Conservation (phyloP, 2,888 invertebrate genomes). For the Parnassius glacialis region DNA sequence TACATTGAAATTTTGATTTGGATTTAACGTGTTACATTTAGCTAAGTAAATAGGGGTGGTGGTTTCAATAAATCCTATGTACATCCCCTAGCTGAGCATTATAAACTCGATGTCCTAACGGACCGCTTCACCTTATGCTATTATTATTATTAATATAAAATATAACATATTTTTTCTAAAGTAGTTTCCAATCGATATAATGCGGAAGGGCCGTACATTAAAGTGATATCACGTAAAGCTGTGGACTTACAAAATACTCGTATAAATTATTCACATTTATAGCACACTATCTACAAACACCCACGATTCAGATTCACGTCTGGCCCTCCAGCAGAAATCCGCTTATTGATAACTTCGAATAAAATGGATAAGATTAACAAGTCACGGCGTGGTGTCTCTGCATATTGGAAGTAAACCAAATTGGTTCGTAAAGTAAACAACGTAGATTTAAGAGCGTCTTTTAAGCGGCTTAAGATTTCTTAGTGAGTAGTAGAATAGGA, state of each 20-base stretch:
- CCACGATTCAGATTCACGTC: constrained; percentile 64
- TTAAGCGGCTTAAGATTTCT: constrained; percentile 30
- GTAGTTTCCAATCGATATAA: constrained; percentile 47
- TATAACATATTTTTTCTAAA: constrained; percentile 47
- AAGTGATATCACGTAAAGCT: constrained; percentile 77
- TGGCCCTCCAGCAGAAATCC: constrained; percentile 69
- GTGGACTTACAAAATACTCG: constrained; percentile 80
- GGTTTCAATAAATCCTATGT: constrained; percentile 59
- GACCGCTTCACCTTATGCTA: constrained; percentile 58
- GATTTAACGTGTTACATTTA: constrained; percentile 59
- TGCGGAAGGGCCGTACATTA: constrained; percentile 69
- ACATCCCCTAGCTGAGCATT: constrained; percentile 75
- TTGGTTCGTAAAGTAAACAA: constrained; percentile 13
- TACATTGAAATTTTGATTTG: constrained; percentile 50
- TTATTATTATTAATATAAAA: constrained; percentile 71
- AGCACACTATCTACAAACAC: constrained; percentile 80
- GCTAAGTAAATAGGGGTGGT: constrained; percentile 63
- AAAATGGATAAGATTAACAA: constrained; percentile 64
- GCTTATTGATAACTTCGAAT: constrained; percentile 68
- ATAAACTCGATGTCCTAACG: constrained; percentile 67
- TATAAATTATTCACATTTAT: constrained; percentile 81
- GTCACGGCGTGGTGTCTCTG: constrained; percentile 6
- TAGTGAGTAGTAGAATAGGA: constrained; percentile 50
- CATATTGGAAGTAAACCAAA: constrained; percentile 10
- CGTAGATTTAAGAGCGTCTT: constrained; percentile 8